Base-by-base conservation (phyloP, 2,797 vertebrate genomes). In the Lophius americanus region DNA sequence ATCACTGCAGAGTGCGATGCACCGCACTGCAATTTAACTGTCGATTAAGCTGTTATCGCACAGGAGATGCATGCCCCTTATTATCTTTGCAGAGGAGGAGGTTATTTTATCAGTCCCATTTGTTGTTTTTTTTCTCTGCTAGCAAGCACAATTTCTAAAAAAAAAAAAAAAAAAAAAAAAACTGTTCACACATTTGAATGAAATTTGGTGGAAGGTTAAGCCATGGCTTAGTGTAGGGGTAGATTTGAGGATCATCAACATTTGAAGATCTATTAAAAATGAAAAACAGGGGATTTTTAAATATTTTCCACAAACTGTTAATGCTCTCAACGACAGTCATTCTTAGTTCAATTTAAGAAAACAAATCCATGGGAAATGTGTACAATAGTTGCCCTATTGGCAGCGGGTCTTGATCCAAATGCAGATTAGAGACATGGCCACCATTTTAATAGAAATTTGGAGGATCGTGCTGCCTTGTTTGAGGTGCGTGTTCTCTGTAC, bases 11-110 rank as follows among this genome's bases (percentile, higher is more conserved):
- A 65, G 76, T 85, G 78, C 60, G 80, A 83, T 71, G 81, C 49
- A 37, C 58, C 14, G 39, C 75, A 6, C 79, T 63, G 78, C 83
- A 85, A 85, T 89, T 89, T 82, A 89, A 87, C 85, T 76, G 82
- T 87, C 75, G 64, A 84, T 87, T 82, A 84, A 73, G 74, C 77
- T 52, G 68, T 32, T 74, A 85, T 76, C 70, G 74, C 80, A 67
- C 53, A 33, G 53, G 56, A 64, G 70, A 75, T 42, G 60, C 72
- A 64, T 71, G 73, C 67, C 70, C 70, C 73, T 72, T 62, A 51
- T 84, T 82, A 79, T 66, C 64, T 76, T 35, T 12, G 5, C 64
- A 1, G 33, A 60, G 59, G 62, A 78, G 75, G 62, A 78, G 75
- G 64, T 70, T 63, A 50, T 64, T 57, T 51, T 77, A 71, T 52